A percentile compares a stretch with the other conserved stretches of the same genome.
Evolutionary conservation across 2,888 invertebrate genomes (phyloP).

Genomic region (Drosophila kambysellisi): DNA sequence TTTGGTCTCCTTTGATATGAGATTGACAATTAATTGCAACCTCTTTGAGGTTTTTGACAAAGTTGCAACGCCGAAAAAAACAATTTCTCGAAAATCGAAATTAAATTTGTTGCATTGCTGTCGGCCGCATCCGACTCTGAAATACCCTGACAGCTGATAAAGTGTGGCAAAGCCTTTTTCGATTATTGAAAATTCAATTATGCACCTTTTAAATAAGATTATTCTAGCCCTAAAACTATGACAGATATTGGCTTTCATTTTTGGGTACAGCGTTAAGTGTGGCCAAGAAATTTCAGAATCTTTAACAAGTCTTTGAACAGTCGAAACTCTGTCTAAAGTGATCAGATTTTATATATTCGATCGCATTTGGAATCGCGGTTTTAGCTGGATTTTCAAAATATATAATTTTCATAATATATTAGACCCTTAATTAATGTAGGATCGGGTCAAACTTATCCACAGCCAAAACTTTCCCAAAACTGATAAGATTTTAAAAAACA

Average conservation of each 20-base stretch:
- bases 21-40: constrained; percentile 47
- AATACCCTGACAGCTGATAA: neutral
- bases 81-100: constrained; percentile 21
- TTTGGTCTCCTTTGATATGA: constrained; percentile 27
- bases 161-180: neutral
- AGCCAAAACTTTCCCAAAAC: neutral
- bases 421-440: neutral
- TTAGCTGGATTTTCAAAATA: neutral
- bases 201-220: neutral
- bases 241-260: neutral
- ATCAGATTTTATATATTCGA: no score
- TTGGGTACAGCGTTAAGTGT: no score
- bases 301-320: no score
- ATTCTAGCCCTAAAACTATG: neutral
- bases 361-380: neutral
- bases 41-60: constrained; percentile 37
- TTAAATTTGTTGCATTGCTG: neutral
- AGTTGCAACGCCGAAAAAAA: constrained; percentile 30
- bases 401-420: neutral
- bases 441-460: neutral
- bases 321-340: no score
- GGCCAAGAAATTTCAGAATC: no score
- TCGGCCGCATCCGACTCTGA: rapidly evolving
- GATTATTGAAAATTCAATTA: neutral
- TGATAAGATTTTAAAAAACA: neutral